Conservation (phyloP, 2,797 vertebrate genomes). For the Silurus aristotelis region DNA sequence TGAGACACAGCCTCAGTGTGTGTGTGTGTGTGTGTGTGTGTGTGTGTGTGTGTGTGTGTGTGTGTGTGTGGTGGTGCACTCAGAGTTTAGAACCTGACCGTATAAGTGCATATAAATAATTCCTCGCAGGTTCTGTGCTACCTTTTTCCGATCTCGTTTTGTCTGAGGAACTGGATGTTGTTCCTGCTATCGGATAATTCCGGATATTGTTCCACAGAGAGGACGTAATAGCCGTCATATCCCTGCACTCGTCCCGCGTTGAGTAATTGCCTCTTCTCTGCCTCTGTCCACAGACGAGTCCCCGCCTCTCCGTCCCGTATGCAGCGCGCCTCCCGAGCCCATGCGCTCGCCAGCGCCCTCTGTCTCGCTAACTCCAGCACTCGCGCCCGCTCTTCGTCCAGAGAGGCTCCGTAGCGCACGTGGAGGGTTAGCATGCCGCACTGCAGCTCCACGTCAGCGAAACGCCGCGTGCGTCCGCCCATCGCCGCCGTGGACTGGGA, state of each 20-base stretch:
- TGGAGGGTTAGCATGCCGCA: conserved; percentile 88
- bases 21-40: too few species aligned
- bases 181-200: conserved; percentile 96
- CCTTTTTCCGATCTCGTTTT: conserved; percentile 99
- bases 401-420: conserved; percentile 93
- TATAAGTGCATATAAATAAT: conserved; percentile 32
- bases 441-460: conserved; percentile 94
- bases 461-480: conserved; percentile 93
- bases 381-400: conserved; percentile 93
- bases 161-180: conserved; percentile 98
- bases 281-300: conserved; percentile 93
- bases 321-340: conserved; percentile 92
- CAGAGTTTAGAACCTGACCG: conserved; percentile 2
- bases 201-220: conserved; percentile 98
- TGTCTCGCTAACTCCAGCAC: conserved; percentile 93
- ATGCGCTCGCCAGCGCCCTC: conserved; percentile 88
- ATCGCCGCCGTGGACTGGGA: conserved; percentile 96
- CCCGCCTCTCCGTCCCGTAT: conserved; percentile 95
- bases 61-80: conserved; percentile 5
- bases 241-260: conserved; percentile 93
- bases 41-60: too few species aligned
- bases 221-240: conserved; percentile 97
- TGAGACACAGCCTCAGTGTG: too few species aligned
- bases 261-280: conserved; percentile 95
- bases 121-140: conserved; percentile 75